Percentiles rank a stretch among this genome's conserved stretches.
Evolutionary conservation across 2,888 invertebrate species (phyloP).

Genomic region (Candidula unifasciata): DNA sequence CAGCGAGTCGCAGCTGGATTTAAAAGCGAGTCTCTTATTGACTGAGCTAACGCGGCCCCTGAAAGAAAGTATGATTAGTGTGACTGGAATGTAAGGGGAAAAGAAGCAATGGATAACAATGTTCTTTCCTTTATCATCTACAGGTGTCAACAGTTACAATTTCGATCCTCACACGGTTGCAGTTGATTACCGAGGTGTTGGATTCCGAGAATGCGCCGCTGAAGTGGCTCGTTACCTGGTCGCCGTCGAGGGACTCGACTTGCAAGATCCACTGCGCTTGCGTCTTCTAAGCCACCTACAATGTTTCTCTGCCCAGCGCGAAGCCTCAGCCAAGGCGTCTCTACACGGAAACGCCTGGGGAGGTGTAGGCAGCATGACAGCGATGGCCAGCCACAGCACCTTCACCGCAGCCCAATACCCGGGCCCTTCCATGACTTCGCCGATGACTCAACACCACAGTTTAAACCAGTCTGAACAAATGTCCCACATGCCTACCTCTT

Average conservation of each 20-base stretch:
- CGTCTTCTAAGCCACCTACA: slow-evolving; percentile 95
- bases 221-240: slow-evolving; percentile 96
- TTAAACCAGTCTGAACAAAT: slow-evolving; percentile 65
- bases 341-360: slow-evolving; percentile 68
- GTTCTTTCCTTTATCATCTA: slow-evolving; percentile 68
- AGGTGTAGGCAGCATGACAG: slow-evolving; percentile 59
- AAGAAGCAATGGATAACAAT: background rate
- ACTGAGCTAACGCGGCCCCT: too few relatives aligned
- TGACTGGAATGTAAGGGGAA: background rate
- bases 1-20: too few relatives aligned
- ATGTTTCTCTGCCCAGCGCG: slow-evolving; percentile 86
- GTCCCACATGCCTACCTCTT: slow-evolving; percentile 55
- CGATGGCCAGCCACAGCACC: slow-evolving; percentile 41
- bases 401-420: slow-evolving; percentile 56
- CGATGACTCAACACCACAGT: slow-evolving; percentile 53
- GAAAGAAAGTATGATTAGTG: background rate
- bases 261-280: slow-evolving; percentile 93
- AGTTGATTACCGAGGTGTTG: slow-evolving; percentile 97
- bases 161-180: slow-evolving; percentile 80
- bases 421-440: slow-evolving; percentile 46
- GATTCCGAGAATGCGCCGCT: slow-evolving; percentile 96
- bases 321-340: slow-evolving; percentile 71
- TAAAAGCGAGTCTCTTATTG: too few relatives aligned
- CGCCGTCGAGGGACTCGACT: slow-evolving; percentile 95
- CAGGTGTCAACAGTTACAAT: slow-evolving; percentile 82